Conservation (phyloP, 2,113 vertebrate genomes). For the Syngnathus typhle region DNA sequence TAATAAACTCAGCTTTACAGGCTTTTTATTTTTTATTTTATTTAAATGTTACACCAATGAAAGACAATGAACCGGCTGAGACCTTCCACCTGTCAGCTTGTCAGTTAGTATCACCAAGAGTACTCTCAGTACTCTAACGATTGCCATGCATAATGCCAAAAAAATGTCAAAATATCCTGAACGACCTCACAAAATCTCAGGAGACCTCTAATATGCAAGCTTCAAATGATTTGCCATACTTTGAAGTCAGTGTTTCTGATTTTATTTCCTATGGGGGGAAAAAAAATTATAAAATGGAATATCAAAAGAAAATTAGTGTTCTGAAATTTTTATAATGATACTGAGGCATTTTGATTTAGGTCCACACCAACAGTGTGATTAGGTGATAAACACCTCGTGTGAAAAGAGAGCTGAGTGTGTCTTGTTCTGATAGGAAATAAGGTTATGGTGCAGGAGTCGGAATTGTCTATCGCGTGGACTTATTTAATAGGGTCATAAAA, state of each 20-base stretch:
- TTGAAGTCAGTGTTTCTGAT: not conserved
- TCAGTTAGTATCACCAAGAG: not conserved
- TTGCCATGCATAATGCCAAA: not conserved
- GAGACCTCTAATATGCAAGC: not conserved
- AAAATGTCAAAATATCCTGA: not conserved
- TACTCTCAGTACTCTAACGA: no score
- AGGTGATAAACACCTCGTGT: not conserved
- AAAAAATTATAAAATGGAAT: no score
- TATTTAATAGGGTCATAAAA: conserved; percentile 6
- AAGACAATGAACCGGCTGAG: conserved; percentile 8
- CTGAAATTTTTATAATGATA: not conserved
- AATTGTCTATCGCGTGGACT: conserved; percentile 1
- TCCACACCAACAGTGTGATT: not conserved
- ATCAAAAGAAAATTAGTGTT: not conserved
- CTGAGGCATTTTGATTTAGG: not conserved
- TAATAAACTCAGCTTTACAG: conserved; percentile 50
- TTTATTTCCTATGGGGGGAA: not conserved
- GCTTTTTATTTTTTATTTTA: conserved; percentile 16
- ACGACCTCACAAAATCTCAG: not conserved
- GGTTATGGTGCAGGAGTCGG: not conserved
- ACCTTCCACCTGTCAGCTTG: not conserved
- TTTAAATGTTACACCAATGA: conserved; percentile 25
- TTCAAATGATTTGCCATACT: not conserved
- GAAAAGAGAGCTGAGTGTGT: conserved; percentile 7
- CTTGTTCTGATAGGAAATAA: conserved; percentile 5